Percentiles rank a stretch among this genome's conserved stretches.
Evolutionary conservation across 2,113 vertebrate species (phyloP).

Genomic region (Malurus cyaneus): DNA sequence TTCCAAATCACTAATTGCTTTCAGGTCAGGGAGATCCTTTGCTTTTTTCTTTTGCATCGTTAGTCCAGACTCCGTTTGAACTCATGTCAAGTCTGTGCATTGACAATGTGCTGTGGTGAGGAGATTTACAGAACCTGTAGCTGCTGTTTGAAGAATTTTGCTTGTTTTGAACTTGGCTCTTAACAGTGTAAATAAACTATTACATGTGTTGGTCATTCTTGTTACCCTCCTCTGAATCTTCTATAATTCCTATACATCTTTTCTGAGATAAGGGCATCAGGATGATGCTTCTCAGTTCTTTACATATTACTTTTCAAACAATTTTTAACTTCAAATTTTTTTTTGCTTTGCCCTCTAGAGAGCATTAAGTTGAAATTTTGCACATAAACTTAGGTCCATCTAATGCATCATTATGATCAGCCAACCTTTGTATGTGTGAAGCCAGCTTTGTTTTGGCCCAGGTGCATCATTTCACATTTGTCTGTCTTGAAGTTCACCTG

Average conservation of each 20-base stretch:
- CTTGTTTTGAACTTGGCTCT: neutral
- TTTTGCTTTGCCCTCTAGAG: neutral
- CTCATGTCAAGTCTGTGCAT: neutral
- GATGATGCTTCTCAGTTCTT: neutral
- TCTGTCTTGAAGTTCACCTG: neutral
- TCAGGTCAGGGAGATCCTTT: neutral
- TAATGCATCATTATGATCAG: neutral
- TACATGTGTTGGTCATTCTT: neutral
- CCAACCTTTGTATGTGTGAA: neutral
- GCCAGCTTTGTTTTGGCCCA: neutral
- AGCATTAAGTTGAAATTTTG: neutral
- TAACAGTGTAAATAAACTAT: neutral
- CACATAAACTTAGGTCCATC: neutral
- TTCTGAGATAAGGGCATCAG: neutral
- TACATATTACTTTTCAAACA: neutral
- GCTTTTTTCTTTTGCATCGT: neutral
- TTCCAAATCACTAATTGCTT: neutral
- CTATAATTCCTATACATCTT: neutral
- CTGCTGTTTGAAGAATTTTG: neutral
- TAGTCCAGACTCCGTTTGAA: neutral
- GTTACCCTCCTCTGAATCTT: neutral
- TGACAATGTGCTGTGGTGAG: neutral
- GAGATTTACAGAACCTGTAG: neutral
- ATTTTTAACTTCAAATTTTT: neutral
- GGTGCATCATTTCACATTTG: neutral